A percentile compares a stretch with the other conserved stretches of the same genome.
Conservation (phyloP, 2,797 vertebrate genomes). For the Delichon dasypus region DNA sequence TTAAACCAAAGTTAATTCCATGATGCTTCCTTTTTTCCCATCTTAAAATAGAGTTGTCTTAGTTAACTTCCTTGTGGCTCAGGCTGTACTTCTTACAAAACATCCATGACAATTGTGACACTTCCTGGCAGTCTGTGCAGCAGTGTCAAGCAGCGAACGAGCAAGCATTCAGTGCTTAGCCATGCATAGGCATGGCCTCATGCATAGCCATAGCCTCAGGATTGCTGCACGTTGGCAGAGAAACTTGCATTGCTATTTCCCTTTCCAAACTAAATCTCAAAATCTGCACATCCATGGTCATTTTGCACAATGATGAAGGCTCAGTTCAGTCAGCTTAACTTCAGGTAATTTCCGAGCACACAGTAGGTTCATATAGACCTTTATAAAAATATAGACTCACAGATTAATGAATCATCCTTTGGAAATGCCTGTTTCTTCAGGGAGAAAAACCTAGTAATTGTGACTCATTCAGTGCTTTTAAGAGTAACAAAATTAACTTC, state of each 20-base stretch:
- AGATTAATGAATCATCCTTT: not conserved
- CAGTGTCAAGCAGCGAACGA: not conserved
- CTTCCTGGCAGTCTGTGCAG: constrained; percentile 26
- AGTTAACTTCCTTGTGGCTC: constrained; percentile 10
- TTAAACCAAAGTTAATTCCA: not conserved
- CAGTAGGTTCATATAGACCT: not conserved
- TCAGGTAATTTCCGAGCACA: not conserved
- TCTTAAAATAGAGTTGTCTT: not conserved
- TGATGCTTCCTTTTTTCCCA: not conserved
- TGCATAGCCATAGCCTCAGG: not conserved
- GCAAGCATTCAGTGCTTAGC: constrained; percentile 15
- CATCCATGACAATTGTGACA: not conserved
- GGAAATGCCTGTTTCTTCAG: not conserved
- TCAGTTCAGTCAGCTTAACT: not conserved
- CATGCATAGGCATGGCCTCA: not conserved
- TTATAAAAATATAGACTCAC: not conserved
- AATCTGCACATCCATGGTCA: not conserved
- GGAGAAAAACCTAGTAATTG: not conserved
- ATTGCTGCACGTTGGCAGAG: not conserved
- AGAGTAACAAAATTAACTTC: not conserved
- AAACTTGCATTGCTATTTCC: not conserved
- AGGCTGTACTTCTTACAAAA: not conserved
- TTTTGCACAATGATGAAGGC: not conserved
- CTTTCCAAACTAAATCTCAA: constrained; percentile 9
- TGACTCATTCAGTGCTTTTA: not conserved